Evolutionary conservation across 2,888 invertebrate genomes (phyloP).

Genomic region (Orthosia cruda): DNA sequence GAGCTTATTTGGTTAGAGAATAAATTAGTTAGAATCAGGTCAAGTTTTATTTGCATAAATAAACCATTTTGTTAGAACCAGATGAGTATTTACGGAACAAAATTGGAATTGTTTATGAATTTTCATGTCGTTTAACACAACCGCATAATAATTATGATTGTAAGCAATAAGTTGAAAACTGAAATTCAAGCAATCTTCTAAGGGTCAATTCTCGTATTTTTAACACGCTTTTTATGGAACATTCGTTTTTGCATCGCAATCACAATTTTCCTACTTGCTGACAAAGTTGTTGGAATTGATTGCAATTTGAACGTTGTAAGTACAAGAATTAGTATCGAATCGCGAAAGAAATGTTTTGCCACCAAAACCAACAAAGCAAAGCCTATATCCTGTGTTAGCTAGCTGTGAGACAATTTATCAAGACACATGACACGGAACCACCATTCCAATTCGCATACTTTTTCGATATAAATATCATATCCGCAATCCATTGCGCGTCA

Average conservation of each 20-base stretch:
- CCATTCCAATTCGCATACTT: conserved; percentile 50
- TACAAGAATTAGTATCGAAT: too few species aligned
- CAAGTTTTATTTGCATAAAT: neutral
- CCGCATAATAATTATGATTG: neutral
- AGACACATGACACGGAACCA: conserved; percentile 38
- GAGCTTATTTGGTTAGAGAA: neutral
- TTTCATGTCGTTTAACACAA: neutral
- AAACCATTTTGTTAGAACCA: neutral
- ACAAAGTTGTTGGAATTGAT: too few species aligned
- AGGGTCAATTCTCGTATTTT: too few species aligned
- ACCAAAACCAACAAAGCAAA: conserved; percentile 1
- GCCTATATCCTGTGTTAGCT: neutral
- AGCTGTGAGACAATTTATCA: conserved; percentile 36
- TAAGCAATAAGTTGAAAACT: neutral
- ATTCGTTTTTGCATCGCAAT: too few species aligned
- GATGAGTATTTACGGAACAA: neutral
- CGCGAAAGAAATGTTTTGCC: too few species aligned
- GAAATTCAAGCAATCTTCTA: too few species aligned
- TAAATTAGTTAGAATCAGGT: neutral
- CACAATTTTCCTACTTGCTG: too few species aligned
- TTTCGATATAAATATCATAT: conserved; percentile 67
- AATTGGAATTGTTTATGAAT: neutral
- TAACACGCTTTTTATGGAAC: too few species aligned
- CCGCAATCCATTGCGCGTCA: conserved; percentile 73
- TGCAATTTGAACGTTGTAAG: too few species aligned